Percentiles rank a stretch among this genome's conserved stretches.
These are phyloP conservation scores for Tamandua tetradactyla DNA, from an alignment of 2,797 vertebrate genomes.

Conservation along the genomic window DNA sequence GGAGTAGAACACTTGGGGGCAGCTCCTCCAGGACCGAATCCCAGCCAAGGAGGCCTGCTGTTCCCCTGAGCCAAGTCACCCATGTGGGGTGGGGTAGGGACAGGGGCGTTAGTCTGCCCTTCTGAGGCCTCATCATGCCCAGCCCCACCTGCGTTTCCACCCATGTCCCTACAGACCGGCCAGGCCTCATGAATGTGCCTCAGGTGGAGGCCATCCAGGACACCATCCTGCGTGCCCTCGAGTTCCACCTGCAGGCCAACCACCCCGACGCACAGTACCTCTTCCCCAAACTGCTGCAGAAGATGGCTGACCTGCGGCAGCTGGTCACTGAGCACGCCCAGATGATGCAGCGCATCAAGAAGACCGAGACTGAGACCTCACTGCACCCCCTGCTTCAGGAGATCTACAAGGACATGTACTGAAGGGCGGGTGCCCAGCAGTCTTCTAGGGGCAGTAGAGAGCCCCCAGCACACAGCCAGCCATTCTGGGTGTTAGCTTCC, in stretches of 20 bases:
- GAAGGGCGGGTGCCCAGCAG: conserved; percentile 59
- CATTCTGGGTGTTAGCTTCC: no score
- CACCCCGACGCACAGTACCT: conserved; percentile 97
- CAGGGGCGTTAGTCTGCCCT: background rate
- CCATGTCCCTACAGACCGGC: conserved; percentile 91
- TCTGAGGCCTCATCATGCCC: background rate
- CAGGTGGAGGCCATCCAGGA: conserved; percentile 99
- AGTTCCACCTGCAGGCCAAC: conserved; percentile 96
- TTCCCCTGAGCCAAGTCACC: background rate
- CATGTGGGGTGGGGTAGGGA: rapidly evolving
- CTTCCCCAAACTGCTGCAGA: conserved; percentile 99
- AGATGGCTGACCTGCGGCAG: conserved; percentile 99
- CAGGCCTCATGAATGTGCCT: conserved; percentile 96
- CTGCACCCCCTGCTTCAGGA: conserved; percentile 98
- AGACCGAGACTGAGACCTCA: conserved; percentile 96
- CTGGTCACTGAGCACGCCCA: conserved; percentile 97
- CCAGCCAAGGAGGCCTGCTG: background rate
- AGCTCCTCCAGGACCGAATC: background rate
- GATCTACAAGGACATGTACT: conserved; percentile 99
- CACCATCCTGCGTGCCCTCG: conserved; percentile 94
- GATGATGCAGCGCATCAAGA: conserved; percentile 99
- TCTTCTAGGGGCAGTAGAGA: background rate
- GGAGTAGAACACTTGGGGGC: background rate
- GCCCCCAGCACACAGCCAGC: no score
- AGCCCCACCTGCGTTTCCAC: background rate